Evolutionary conservation across 1,140 invertebrate genomes (phyloP).

Genomic region (Drosophila subpulchrella): DNA sequence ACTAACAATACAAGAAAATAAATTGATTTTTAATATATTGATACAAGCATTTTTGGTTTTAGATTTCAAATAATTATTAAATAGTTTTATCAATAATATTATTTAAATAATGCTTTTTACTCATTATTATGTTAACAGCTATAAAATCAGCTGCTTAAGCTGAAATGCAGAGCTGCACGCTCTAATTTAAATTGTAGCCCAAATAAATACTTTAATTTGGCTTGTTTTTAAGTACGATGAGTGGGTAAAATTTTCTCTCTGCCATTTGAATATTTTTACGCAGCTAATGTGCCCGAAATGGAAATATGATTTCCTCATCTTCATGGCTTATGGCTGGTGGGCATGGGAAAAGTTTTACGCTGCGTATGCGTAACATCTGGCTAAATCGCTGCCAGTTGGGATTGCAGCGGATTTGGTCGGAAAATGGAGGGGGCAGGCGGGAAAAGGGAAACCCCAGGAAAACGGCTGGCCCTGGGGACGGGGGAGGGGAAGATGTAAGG

Average conservation of each 20-base stretch:
- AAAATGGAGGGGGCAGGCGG: background rate
- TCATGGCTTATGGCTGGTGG: slow-evolving; percentile 39
- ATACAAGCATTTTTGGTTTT: too few relatives aligned
- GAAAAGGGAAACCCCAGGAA: background rate
- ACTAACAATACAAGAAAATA: too few relatives aligned
- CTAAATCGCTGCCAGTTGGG: slow-evolving; percentile 66
- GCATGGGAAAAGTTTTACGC: slow-evolving; percentile 72
- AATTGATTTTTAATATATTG: too few relatives aligned
- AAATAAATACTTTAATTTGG: background rate
- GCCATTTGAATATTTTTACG: slow-evolving; percentile 7
- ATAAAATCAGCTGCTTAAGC: too few relatives aligned
- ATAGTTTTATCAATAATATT: too few relatives aligned
- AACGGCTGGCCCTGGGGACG: background rate
- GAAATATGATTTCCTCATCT: slow-evolving; percentile 38
- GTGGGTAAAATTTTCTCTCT: background rate
- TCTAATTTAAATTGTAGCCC: background rate
- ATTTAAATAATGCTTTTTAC: too few relatives aligned
- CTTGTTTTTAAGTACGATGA: background rate
- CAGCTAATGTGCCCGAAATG: slow-evolving; percentile 49
- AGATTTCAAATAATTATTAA: too few relatives aligned
- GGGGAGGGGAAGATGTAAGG: slow-evolving; percentile 31
- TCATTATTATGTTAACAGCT: too few relatives aligned
- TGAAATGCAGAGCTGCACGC: too few relatives aligned
- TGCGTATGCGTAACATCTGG: slow-evolving; percentile 81
- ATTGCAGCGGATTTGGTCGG: slow-evolving; percentile 48